Evolutionary conservation across 1,140 invertebrate genomes (phyloP).

Genomic region (Zelostemma sp.): DNA sequence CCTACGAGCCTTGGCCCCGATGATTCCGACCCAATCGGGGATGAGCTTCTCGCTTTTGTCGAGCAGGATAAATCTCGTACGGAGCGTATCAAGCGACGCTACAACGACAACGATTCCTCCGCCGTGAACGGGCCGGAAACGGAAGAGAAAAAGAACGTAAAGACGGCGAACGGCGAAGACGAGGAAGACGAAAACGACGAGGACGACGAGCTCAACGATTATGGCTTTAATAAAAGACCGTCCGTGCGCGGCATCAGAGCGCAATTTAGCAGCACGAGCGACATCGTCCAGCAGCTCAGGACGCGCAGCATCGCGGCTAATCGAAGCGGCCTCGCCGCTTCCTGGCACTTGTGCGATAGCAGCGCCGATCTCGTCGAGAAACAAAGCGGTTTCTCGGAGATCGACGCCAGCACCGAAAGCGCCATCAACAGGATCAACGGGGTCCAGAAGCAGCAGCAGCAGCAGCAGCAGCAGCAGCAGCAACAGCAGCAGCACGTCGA

Average conservation of each 20-base stretch:
- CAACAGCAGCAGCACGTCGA: conserved; percentile 64
- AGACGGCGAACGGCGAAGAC: conserved; percentile 6
- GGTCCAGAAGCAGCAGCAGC: conserved; percentile 60
- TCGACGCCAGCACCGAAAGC: conserved; percentile 41
- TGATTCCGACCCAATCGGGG: conserved; percentile 59
- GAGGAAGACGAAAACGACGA: conserved; percentile 70
- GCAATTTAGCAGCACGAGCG: conserved; percentile 82
- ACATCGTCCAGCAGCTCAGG: conserved; percentile 82
- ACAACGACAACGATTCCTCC: conserved; percentile 63
- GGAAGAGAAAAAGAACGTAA: conserved; percentile 16
- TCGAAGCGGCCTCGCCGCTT: conserved; percentile 55
- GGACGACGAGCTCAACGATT: conserved; percentile 88
- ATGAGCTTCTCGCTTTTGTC: conserved; percentile 86
- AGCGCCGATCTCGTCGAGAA: conserved; percentile 43
- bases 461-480: conserved; percentile 61
- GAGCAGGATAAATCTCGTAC: conserved; percentile 85
- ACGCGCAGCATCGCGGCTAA: conserved; percentile 69
- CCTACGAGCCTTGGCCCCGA: conserved; percentile 57
- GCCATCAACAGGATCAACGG: conserved; percentile 64
- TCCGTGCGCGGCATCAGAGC: conserved; percentile 83
- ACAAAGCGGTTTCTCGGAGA: conserved; percentile 11
- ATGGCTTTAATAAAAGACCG: conserved; percentile 88
- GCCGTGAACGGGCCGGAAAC: conserved; percentile 27
- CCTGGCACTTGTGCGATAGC: conserved; percentile 75
- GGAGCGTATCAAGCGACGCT: conserved; percentile 84